A percentile compares a stretch with the other conserved stretches of the same genome.
These are phyloP conservation scores for Eurois occulta DNA, from an alignment of 2,888 invertebrate genomes.

Conservation along the genomic window DNA sequence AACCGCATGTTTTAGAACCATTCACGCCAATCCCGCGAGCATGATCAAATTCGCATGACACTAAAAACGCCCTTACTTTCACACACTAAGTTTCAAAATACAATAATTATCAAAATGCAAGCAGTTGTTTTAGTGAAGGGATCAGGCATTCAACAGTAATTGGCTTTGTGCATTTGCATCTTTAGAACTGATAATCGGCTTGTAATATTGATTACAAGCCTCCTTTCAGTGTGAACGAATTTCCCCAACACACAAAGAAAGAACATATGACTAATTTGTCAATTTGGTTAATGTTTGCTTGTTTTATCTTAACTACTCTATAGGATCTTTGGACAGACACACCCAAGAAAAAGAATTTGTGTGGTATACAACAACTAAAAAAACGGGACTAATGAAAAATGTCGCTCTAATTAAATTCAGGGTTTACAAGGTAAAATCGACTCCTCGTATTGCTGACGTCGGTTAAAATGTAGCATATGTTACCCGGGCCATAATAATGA, in stretches of 20 bases:
- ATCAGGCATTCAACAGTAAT: background rate
- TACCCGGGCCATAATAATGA: too few relatives aligned
- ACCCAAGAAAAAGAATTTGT: too few relatives aligned
- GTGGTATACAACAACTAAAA: too few relatives aligned
- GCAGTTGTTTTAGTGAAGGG: background rate
- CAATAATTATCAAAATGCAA: background rate
- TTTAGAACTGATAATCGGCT: background rate
- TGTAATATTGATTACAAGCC: background rate
- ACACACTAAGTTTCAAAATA: background rate
- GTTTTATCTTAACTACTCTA: background rate
- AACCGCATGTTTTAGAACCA: background rate
- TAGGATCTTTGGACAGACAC: background rate
- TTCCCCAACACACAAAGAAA: background rate
- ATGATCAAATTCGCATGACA: background rate
- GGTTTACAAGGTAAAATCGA: too few relatives aligned
- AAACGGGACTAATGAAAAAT: too few relatives aligned
- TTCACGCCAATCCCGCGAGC: background rate
- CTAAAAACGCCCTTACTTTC: background rate
- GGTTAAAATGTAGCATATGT: too few relatives aligned
- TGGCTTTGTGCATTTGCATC: background rate
- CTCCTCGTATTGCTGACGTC: too few relatives aligned
- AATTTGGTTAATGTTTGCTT: background rate
- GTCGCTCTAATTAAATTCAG: too few relatives aligned
- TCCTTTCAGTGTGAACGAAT: background rate
- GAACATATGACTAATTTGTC: background rate